Conservation (phyloP, 1,140 invertebrate genomes). For the Coelopa frigida region DNA sequence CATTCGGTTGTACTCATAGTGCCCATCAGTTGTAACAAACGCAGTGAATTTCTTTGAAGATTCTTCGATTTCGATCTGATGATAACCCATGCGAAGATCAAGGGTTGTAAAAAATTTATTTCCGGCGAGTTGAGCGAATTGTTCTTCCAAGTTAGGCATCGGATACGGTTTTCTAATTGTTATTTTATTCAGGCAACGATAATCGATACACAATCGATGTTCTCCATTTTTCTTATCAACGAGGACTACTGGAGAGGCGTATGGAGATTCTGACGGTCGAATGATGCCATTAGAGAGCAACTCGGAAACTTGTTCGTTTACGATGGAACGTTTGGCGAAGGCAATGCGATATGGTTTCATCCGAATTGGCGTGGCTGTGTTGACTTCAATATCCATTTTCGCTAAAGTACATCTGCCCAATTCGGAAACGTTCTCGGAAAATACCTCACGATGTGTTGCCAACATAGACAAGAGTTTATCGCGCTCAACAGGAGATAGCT, state of each 20-base stretch:
- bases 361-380: too few species aligned
- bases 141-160: slow-evolving; percentile 46
- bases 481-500: too few species aligned
- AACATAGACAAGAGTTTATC: too few species aligned
- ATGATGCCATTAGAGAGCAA: background rate
- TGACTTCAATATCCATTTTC: too few species aligned
- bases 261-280: background rate
- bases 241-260: slow-evolving; percentile 7
- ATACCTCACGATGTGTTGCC: too few species aligned
- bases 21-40: slow-evolving; percentile 32
- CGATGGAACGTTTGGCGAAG: slow-evolving; percentile 5
- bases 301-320: background rate
- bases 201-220: slow-evolving; percentile 12
- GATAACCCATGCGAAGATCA: slow-evolving; percentile 46
- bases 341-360: slow-evolving; percentile 9
- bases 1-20: slow-evolving; percentile 25
- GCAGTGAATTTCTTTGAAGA: slow-evolving; percentile 42
- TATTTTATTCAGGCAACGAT: slow-evolving; percentile 36
- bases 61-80: slow-evolving; percentile 43
- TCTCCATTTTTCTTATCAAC: slow-evolving; percentile 11
- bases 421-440: too few species aligned
- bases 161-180: slow-evolving; percentile 47
- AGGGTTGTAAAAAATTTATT: too few species aligned
- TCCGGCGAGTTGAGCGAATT: slow-evolving; percentile 39
- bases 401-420: too few species aligned